Evolutionary conservation across 35 echinoderm and acorn worm species (phyloP).

Genomic region (Hemicentrotus pulcherrimus): DNA sequence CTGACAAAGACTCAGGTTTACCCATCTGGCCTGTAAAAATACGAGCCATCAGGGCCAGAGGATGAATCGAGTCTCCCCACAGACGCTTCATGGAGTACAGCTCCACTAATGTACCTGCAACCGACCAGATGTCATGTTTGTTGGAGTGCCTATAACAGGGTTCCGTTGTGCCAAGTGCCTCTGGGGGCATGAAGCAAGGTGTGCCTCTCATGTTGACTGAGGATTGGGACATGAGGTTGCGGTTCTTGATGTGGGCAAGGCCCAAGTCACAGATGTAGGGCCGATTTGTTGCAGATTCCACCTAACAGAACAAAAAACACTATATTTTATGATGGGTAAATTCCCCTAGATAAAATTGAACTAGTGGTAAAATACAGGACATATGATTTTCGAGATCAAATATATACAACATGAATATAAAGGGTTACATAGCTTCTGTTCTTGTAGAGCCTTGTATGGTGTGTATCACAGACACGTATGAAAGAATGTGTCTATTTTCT

Average conservation of each 20-base stretch:
- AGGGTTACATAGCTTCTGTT: too few species aligned
- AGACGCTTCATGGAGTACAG: neutral
- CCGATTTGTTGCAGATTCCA: neutral
- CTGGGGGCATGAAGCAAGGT: conserved; percentile 40
- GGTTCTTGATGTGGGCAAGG: conserved; percentile 49
- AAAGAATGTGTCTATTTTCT: too few species aligned
- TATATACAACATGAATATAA: too few species aligned
- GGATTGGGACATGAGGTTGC: conserved; percentile 40
- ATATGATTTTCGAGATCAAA: too few species aligned
- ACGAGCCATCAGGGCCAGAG: neutral
- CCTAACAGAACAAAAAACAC: neutral
- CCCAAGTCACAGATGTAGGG: conserved; percentile 32
- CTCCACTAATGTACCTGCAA: conserved; percentile 19
- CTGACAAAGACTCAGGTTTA: neutral
- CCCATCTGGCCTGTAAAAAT: neutral
- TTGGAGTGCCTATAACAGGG: neutral
- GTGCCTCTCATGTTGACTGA: conserved; percentile 31
- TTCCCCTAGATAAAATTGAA: too few species aligned
- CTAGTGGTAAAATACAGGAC: too few species aligned
- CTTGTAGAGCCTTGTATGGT: too few species aligned
- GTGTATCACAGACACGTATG: too few species aligned
- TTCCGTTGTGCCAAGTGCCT: neutral
- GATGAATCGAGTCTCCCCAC: conserved; percentile 16
- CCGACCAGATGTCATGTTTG: conserved; percentile 43
- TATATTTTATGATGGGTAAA: too few species aligned